Conservation (phyloP, 2,797 vertebrate species). For the Neostethus bicornis region DNA sequence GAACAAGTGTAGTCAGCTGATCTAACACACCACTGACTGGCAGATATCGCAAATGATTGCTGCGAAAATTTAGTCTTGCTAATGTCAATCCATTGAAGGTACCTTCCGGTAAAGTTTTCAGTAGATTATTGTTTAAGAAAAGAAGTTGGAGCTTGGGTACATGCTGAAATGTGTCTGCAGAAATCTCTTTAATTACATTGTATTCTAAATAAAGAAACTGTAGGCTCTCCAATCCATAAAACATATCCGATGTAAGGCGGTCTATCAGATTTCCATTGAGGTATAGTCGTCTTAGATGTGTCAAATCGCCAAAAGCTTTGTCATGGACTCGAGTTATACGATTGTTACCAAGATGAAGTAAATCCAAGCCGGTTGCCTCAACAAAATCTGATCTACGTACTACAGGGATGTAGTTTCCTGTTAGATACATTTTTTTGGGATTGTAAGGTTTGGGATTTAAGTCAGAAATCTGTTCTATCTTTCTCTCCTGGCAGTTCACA, state of each 20-base stretch:
- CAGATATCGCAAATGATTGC: constrained; percentile 91
- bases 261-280: constrained; percentile 96
- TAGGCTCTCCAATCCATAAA: constrained; percentile 91
- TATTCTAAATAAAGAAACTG: constrained; percentile 98
- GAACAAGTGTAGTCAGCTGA: constrained; percentile 89
- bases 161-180: constrained; percentile 86
- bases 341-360: constrained; percentile 97
- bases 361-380: constrained; percentile 91
- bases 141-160: constrained; percentile 94
- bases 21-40: constrained; percentile 89
- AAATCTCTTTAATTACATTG: constrained; percentile 92
- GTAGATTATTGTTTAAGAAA: constrained; percentile 95
- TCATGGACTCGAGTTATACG: constrained; percentile 90
- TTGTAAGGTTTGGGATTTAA: constrained; percentile 97
- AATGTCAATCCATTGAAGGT: constrained; percentile 89
- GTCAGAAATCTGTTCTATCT: constrained; percentile 92
- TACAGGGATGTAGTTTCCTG: constrained; percentile 91
- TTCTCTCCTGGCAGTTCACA: constrained; percentile 97
- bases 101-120: constrained; percentile 88
- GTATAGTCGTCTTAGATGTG: constrained; percentile 90
- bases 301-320: constrained; percentile 90
- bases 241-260: constrained; percentile 86
- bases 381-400: constrained; percentile 91
- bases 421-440: constrained; percentile 98
- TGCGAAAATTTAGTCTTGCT: constrained; percentile 91